Conservation (phyloP, 2,888 invertebrate genomes). For the Pollenia griseotomentosa region DNA sequence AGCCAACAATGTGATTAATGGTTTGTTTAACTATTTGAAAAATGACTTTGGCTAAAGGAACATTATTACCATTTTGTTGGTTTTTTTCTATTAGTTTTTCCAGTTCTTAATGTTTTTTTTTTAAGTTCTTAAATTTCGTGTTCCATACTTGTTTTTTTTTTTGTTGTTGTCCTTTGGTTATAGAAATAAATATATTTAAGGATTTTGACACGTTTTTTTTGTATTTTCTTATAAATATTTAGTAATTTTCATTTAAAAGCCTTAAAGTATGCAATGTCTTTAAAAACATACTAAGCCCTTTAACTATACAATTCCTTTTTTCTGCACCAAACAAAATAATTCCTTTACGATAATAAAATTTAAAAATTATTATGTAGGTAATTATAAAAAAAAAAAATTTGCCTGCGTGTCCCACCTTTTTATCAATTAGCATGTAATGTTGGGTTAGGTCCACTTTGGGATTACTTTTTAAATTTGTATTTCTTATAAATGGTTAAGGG, state of each 20-base stretch:
- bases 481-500: slow-evolving; percentile 11
- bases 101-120: neutral
- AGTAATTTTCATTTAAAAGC: slow-evolving; percentile 21
- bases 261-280: slow-evolving; percentile 36
- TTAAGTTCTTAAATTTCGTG: slow-evolving; percentile 31
- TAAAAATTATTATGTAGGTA: neutral
- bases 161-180: neutral
- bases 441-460: neutral
- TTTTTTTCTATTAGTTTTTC: slow-evolving; percentile 2
- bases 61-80: slow-evolving; percentile 67
- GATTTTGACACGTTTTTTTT: slow-evolving; percentile 13
- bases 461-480: slow-evolving; percentile 7
- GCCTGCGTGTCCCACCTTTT: neutral
- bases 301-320: neutral
- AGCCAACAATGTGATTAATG: slow-evolving; percentile 73
- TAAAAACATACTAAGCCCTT: too few relatives aligned
- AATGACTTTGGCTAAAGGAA: slow-evolving; percentile 71
- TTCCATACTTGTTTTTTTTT: slow-evolving; percentile 26
- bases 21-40: slow-evolving; percentile 74
- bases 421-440: slow-evolving; percentile 56
- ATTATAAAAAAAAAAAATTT: slow-evolving; percentile 38
- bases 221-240: slow-evolving; percentile 2
- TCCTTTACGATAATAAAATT: neutral
- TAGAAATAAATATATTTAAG: slow-evolving; percentile 41
- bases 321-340: slow-evolving; percentile 14